phyloP scores from a whole-genome alignment of 2,888 invertebrate species.

The Prosopocoilus inquinatus region DNA sequence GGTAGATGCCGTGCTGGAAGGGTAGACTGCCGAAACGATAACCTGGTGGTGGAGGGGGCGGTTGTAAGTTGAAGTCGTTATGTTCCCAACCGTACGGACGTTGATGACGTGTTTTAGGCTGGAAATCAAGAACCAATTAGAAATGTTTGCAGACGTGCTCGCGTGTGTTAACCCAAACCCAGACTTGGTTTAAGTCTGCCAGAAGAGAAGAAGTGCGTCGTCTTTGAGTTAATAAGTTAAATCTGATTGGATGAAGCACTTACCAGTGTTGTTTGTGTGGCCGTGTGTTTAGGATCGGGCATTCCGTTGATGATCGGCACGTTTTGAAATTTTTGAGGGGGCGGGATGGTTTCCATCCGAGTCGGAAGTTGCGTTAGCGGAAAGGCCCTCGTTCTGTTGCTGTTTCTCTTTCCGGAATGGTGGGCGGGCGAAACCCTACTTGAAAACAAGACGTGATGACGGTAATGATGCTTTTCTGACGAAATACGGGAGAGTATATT shows the following conservation, averaged over 20 bases:
- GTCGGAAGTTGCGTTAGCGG: conserved; percentile 40
- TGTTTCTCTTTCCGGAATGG: conserved; percentile 61
- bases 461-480: too few relatives aligned
- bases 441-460: too few relatives aligned
- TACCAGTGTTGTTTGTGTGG: conserved; percentile 79
- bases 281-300: conserved; percentile 58
- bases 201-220: too few relatives aligned
- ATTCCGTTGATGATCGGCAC: conserved; percentile 36
- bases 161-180: too few relatives aligned
- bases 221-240: not conserved
- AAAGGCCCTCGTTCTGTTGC: conserved; percentile 42
- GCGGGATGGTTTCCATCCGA: conserved; percentile 44
- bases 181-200: too few relatives aligned
- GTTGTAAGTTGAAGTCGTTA: conserved; percentile 49
- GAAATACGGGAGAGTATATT: conserved; percentile 38
- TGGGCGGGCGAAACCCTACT: conserved; percentile 68
- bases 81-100: conserved; percentile 73
- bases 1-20: conserved; percentile 63
- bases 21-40: conserved; percentile 68
- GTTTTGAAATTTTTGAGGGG: conserved; percentile 50
- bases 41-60: conserved; percentile 61
- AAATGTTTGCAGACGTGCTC: too few relatives aligned
- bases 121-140: conserved; percentile 36
- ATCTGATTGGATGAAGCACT: conserved; percentile 43
- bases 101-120: conserved; percentile 76